phyloP scores from a whole-genome alignment of 2,797 vertebrate species.

The Peromyscus aztecus region DNA sequence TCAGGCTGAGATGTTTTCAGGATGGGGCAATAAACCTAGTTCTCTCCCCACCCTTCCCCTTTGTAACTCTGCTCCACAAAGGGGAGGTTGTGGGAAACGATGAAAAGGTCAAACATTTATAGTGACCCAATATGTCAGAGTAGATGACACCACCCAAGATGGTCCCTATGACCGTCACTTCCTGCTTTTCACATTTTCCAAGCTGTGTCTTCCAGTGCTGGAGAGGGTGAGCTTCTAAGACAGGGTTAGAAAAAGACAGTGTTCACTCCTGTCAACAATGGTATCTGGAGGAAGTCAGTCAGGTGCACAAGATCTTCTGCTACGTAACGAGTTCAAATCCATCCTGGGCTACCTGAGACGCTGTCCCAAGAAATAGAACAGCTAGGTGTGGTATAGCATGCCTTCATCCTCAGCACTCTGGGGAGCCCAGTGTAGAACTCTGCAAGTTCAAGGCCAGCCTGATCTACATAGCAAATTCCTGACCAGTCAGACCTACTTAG shows the following conservation, averaged over 20 bases:
- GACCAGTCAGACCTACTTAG: background rate
- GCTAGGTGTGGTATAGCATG: too few species aligned
- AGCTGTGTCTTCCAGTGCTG: background rate
- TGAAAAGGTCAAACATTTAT: background rate
- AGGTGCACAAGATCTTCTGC: background rate
- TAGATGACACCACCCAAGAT: background rate
- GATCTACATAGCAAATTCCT: background rate
- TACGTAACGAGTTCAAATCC: background rate
- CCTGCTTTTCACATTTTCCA: too few species aligned
- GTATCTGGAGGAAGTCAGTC: background rate
- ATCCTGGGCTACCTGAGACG: background rate
- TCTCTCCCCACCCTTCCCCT: background rate
- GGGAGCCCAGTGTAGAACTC: background rate
- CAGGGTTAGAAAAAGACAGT: background rate
- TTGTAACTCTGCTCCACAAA: too few species aligned
- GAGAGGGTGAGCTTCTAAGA: background rate
- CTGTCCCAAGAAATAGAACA: background rate
- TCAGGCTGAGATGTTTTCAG: background rate
- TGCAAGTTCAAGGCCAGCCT: background rate
- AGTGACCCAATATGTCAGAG: too few species aligned
- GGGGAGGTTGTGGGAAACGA: background rate
- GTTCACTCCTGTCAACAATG: background rate
- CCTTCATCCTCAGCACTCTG: background rate
- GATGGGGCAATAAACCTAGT: background rate
- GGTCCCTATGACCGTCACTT: background rate